Base-by-base conservation (phyloP, 2,888 invertebrate species). In the Dyspetes luteomarginatus region DNA sequence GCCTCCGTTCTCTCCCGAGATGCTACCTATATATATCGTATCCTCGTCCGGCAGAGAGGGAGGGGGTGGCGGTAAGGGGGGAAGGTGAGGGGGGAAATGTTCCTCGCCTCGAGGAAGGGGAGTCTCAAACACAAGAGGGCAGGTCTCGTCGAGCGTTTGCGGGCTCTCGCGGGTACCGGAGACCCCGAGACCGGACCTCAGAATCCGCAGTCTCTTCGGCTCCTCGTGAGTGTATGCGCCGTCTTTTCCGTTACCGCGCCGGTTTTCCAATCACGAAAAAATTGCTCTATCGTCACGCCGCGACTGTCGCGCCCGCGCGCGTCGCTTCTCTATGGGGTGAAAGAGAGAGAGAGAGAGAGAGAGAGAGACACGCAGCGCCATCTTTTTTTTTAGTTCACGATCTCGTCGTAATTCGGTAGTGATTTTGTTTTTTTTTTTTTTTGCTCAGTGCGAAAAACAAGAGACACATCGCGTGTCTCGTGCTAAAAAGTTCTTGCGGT, bases 141-240 rank as follows among this genome's bases (percentile, higher is more conserved):
- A 69, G 73, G 78, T 79, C 79, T 75, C 68, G 36, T 41, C n/a
- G 15, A 24, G 60, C 5, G 26, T 60, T 50, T 48, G n/a, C 5
- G 4, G 45, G 60, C 75, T 69, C n/a, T n/a, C n/a, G n/a, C n/a
- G 26, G 80, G 62, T 76, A 81, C 76, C 80, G 80, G 67, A 72
- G 78, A 69, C 30, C 43, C 55, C 55, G 77, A 72, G 76, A 76
- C 72, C 80, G 80, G 76, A 81, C 80, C 72, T 76, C 80, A 81
- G 80, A 81, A 76, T 81, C 80, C 80, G 67, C 80, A 72, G 76
- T 81, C 80, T 76, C 67, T 41, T 81, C 72, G 72, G 62, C 62
- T 81, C 72, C 60, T 64, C 76, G 76, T 72, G 71, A 72, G 75
- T 76, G 69, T 74, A 75, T 73, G 72, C 45, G 56, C 7, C 36